Evolutionary conservation across 2,888 invertebrate species (phyloP), one percentile per base, ranked within the genome.

Genomic region (Dione juno): DNA sequence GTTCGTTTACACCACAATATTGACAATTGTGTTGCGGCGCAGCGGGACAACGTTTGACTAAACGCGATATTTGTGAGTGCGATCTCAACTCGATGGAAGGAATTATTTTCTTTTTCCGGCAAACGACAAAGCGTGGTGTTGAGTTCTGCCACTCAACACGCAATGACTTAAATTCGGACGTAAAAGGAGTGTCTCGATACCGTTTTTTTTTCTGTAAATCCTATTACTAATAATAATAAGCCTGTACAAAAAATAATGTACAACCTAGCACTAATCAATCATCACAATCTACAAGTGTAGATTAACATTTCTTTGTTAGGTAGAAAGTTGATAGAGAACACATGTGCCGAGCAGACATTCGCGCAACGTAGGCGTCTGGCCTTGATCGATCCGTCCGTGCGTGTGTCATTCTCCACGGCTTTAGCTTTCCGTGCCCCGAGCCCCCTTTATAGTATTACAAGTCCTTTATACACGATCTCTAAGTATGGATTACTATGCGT

Each of bases 371-470:
- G 77, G 74, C 84, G 87, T 84, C 84, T 89, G 87, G 84, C 88
- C 87, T 88, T 89, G 88, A 90, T 91, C 90, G 89, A 90, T 88
- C 88, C 83, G 77, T 75, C 80, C 67, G 71, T 81, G 86, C 84
- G 88, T 86, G 85, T 85, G 82, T 84, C 84, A 83, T 80, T 84
- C 63, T 63, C 81, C 80, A 70, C 68, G 67, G 64, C 48, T 21
- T 43, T 43, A 14, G 72, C 76, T 74, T 75, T 69, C 69, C 75
- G 67, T 68, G 72, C 71, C 74, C 72, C 66, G 53, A 71, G 72
- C 73, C 76, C 77, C 71, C 74, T 76, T 77, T 77, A 76, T 67
- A 71, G 69, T 61, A 68, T 67, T 65, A 70, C 70, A 28, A 64
- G 69, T 57, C 45, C 58, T 67, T 67, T 64, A 61, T 58, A 54